phyloP scores from a whole-genome alignment of 2,888 invertebrate genomes.

The Tenodera sinensis region DNA sequence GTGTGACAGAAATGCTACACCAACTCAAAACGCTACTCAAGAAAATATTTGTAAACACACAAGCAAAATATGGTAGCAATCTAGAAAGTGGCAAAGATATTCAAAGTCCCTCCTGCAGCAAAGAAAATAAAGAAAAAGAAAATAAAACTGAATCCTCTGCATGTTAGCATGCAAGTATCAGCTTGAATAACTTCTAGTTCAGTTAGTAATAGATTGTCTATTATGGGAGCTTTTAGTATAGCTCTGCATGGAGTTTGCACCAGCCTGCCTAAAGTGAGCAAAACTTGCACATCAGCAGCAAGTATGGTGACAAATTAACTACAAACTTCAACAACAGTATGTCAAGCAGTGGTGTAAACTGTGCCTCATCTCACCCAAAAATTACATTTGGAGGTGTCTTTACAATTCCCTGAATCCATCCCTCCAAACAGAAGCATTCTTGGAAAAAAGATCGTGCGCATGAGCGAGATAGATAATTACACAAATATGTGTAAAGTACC shows the following conservation, averaged over 20 bases:
- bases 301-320: neutral
- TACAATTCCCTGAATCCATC: too few relatives aligned
- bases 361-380: too few relatives aligned
- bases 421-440: too few relatives aligned
- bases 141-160: neutral
- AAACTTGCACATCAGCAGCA: neutral
- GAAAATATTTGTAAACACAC: neutral
- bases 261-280: neutral
- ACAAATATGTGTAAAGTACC: too few relatives aligned
- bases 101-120: neutral
- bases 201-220: slow-evolving; percentile 12
- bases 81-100: neutral
- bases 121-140: neutral
- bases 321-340: neutral
- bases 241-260: neutral
- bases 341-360: neutral
- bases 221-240: neutral
- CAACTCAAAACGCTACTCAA: neutral
- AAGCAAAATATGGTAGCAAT: neutral
- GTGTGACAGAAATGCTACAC: neutral
- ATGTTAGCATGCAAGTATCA: slow-evolving; percentile 11
- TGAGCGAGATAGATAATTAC: too few relatives aligned
- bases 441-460: too few relatives aligned
- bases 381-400: too few relatives aligned
- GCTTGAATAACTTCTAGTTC: neutral